Evolutionary conservation across 2,888 invertebrate genomes (phyloP).

Genomic region (Synanthedon andrenaeformis): DNA sequence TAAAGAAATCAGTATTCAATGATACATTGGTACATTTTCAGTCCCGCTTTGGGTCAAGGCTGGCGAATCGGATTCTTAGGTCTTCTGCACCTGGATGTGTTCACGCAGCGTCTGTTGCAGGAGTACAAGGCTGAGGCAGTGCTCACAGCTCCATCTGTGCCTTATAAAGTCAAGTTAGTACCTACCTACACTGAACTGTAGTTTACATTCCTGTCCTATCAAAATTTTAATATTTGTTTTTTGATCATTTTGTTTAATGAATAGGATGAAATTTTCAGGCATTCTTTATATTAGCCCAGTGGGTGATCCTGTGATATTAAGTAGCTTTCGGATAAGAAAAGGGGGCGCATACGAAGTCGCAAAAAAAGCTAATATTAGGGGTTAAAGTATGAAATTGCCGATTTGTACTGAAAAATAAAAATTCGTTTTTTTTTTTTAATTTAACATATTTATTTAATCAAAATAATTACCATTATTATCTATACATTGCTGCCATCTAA

Average conservation of each 20-base stretch:
- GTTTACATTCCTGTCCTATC: neutral
- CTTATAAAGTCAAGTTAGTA: conserved; percentile 75
- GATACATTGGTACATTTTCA: conserved; percentile 29
- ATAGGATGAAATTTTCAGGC: neutral
- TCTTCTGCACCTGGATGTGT: conserved; percentile 88
- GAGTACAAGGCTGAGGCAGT: conserved; percentile 86
- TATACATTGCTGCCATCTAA: too few relatives aligned
- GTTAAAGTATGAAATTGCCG: too few relatives aligned
- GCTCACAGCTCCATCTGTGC: conserved; percentile 87
- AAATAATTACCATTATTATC: too few relatives aligned
- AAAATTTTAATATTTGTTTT: neutral
- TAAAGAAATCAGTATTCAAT: too few relatives aligned
- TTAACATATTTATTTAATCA: too few relatives aligned
- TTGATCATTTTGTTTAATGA: neutral
- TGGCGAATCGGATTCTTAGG: conserved; percentile 92
- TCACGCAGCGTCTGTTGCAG: conserved; percentile 86
- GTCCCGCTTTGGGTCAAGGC: conserved; percentile 88
- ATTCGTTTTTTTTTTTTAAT: too few relatives aligned
- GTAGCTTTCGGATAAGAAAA: too few relatives aligned
- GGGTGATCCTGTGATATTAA: too few relatives aligned
- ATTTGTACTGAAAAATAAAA: too few relatives aligned
- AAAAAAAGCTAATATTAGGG: too few relatives aligned
- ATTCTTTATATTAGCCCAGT: neutral
- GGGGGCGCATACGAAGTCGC: too few relatives aligned
- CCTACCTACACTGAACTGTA: too few relatives aligned